Evolutionary conservation across 2,113 vertebrate genomes (phyloP).

Genomic region (Noturus placidus): DNA sequence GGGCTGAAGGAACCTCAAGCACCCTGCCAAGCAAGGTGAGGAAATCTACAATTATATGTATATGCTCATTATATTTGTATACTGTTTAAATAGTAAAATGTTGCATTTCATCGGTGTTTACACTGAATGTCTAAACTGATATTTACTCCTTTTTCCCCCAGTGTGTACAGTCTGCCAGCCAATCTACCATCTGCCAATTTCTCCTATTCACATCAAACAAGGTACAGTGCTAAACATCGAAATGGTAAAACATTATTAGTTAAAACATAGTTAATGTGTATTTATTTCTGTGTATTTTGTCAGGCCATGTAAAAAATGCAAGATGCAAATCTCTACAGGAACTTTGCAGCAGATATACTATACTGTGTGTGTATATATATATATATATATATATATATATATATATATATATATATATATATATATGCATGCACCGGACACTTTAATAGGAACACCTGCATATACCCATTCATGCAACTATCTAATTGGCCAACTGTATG

Average conservation of each 20-base stretch:
- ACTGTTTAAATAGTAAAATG: background rate
- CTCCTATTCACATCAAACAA: conserved; percentile 11
- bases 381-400: too few relatives aligned
- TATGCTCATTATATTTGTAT: background rate
- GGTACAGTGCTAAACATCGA: background rate
- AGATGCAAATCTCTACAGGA: background rate
- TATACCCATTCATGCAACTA: too few relatives aligned
- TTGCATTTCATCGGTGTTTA: background rate
- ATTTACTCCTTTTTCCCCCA: background rate
- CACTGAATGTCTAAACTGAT: background rate
- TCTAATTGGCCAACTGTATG: too few relatives aligned
- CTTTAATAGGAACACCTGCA: too few relatives aligned
- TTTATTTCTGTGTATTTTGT: background rate
- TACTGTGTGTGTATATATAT: too few relatives aligned
- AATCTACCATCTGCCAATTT: conserved; percentile 5
- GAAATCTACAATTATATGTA: background rate
- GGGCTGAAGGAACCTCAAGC: conserved; percentile 12
- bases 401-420: too few relatives aligned
- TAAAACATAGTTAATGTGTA: background rate
- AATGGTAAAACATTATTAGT: background rate
- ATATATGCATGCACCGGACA: too few relatives aligned
- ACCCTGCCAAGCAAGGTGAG: conserved; percentile 26
- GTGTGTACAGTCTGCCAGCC: background rate
- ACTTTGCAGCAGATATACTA: background rate
- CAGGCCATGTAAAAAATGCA: background rate